Evolutionary conservation across 2,113 vertebrate genomes (phyloP), one percentile per base, ranked within the genome.

Genomic region (Anseranas semipalmata): DNA sequence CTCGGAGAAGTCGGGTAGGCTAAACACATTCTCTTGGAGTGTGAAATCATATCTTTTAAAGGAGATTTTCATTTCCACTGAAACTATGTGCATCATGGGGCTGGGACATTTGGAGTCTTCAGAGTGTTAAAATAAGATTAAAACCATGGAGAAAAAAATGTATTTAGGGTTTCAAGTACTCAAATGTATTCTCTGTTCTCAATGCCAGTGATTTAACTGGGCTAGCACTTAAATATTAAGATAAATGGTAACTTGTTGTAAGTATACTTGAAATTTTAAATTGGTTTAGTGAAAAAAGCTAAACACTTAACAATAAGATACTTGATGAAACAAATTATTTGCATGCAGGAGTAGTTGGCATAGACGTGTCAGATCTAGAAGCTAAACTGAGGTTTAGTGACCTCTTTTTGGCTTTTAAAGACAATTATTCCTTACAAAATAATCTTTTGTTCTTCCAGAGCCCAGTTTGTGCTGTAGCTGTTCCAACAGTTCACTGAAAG

Each of bases 1-100:
- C 99, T 97, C 98, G 96, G 83, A 99, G 98, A 97, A 99, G 98
- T 97, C 99, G 98, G 98, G 99, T 99, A 98, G 95, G 99, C 93
- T 91, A 35, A 88, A 24, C 87, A 65, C 4, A 13, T 95, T 81
- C 68, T 72, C 71, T n/a, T 71, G 7, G 24, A 35, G 52, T 41
- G 56, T 78, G 80, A 62, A 74, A 28, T 85, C 17, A 0, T 33
- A 19, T 19, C 30, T 94, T 63, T 76, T 75, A 89, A 96, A 77
- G 62, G 77, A 66, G 58, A 41, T 45, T 63, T 87, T 20, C 11
- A 65, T 71, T 56, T 43, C 21, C 45, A 32, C 48, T 68, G 45
- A 33, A 90, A 68, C 27, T 76, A 41, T 59, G 8, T 85, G 59
- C 7, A 9, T 37, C 28, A 0, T 33, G 24, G 21, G 32, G 15